Percentiles rank a stretch among this genome's conserved stretches.
These are phyloP conservation scores for Miltochrista miniata DNA, from an alignment of 2,888 invertebrate genomes.

Conservation along the genomic window DNA sequence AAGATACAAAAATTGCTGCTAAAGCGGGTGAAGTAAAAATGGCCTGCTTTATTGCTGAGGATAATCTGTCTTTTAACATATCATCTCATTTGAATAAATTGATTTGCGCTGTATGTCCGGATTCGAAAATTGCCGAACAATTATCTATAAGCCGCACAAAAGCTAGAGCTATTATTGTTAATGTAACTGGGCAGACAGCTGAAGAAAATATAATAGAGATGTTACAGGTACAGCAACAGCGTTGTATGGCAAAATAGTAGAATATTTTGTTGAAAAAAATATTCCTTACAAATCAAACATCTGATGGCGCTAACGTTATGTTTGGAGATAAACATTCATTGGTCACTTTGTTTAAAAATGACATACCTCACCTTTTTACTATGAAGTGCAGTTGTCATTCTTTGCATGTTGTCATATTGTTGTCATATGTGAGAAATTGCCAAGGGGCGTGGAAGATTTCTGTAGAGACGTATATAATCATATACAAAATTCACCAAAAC, in stretches of 20 bases:
- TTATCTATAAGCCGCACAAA: slow-evolving; percentile 24
- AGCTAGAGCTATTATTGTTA: slow-evolving; percentile 25
- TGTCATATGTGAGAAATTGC: slow-evolving; percentile 9
- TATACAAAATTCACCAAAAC: slow-evolving; percentile 14
- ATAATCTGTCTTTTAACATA: slow-evolving; percentile 28
- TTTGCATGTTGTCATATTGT: slow-evolving; percentile 17
- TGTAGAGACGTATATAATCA: slow-evolving; percentile 9
- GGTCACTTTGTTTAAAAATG: slow-evolving; percentile 14
- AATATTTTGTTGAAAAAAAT: slow-evolving; percentile 23
- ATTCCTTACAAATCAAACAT: slow-evolving; percentile 28
- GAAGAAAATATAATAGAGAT: slow-evolving; percentile 14
- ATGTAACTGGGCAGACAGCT: slow-evolving; percentile 8
- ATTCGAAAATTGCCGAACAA: too few species aligned
- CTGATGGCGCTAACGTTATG: slow-evolving; percentile 30
- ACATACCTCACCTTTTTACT: slow-evolving; percentile 22
- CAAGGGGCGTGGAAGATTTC: slow-evolving; percentile 14
- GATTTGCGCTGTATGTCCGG: slow-evolving; percentile 20
- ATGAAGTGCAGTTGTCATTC: slow-evolving; percentile 32
- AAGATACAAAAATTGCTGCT: slow-evolving; percentile 12
- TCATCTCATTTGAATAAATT: slow-evolving; percentile 28
- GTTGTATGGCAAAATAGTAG: slow-evolving; percentile 21
- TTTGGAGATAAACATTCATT: slow-evolving; percentile 28
- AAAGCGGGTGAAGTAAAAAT: slow-evolving; percentile 24
- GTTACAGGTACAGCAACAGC: slow-evolving; percentile 28
- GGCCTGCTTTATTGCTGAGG: slow-evolving; percentile 30